These are phyloP conservation scores for Pecten maximus DNA, from an alignment of 2,888 invertebrate species.

Conservation along the genomic window DNA sequence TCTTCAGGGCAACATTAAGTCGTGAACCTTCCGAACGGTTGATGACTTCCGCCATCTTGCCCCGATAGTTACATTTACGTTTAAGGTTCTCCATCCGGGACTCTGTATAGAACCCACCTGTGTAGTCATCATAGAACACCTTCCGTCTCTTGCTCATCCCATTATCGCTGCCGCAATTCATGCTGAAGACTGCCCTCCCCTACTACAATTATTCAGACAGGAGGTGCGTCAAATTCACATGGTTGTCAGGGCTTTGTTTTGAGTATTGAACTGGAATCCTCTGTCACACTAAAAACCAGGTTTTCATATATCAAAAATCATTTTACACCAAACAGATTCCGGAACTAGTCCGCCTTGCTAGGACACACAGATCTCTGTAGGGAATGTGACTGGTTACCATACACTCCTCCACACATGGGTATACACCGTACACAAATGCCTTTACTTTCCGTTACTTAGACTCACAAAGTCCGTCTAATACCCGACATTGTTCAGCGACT, in stretches of 20 bases:
- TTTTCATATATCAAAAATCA: neutral
- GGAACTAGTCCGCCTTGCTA: neutral
- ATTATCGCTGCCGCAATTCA: constrained; percentile 53
- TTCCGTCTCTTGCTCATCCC: constrained; percentile 65
- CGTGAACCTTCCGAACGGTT: constrained; percentile 70
- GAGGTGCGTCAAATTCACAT: neutral
- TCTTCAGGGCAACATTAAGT: constrained; percentile 61
- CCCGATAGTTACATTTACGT: constrained; percentile 67
- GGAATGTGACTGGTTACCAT: neutral
- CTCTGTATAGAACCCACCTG: constrained; percentile 70
- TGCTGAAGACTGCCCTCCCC: neutral
- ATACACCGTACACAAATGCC: neutral
- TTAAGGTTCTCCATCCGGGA: constrained; percentile 70
- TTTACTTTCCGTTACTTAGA: constrained; percentile 24
- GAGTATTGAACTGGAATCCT: neutral
- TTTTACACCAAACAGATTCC: neutral
- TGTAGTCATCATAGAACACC: constrained; percentile 71
- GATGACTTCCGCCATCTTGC: constrained; percentile 69
- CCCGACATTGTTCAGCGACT: neutral
- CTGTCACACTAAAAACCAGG: neutral
- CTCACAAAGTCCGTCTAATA: constrained; percentile 13
- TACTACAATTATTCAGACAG: neutral
- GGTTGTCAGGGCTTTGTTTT: neutral
- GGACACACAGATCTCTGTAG: neutral
- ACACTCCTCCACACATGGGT: neutral